Evolutionary conservation across 2,797 vertebrate species (phyloP).

Genomic region (Enteromius viviparus): DNA sequence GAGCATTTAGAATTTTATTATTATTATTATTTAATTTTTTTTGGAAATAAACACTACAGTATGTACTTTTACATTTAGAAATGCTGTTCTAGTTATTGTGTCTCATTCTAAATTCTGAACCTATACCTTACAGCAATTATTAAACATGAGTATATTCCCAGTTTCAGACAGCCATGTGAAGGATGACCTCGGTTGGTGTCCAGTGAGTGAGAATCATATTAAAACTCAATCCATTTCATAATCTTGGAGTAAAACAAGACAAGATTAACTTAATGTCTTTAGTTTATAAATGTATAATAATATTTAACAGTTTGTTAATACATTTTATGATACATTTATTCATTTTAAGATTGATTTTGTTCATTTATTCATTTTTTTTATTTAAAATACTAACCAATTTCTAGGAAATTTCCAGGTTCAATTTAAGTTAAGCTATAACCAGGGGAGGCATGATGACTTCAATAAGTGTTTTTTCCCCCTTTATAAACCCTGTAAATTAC

Average conservation of each 20-base stretch:
- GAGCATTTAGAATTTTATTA: not conserved
- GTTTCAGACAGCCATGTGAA: conserved; percentile 25
- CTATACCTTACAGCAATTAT: not conserved
- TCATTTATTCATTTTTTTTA: not conserved
- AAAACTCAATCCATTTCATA: not conserved
- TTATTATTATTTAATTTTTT: too few species aligned
- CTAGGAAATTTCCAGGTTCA: not conserved
- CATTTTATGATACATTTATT: not conserved
- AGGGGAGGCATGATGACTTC: not conserved
- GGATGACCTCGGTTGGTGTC: conserved; percentile 41
- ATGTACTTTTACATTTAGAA: conserved; percentile 14
- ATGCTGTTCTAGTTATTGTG: not conserved
- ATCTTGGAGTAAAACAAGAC: not conserved
- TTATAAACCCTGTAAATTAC: not conserved
- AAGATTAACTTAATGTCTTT: not conserved
- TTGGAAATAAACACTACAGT: not conserved
- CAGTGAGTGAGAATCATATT: conserved; percentile 35
- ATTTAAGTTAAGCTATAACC: not conserved
- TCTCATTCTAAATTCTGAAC: conserved; percentile 24
- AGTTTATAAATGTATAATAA: not conserved
- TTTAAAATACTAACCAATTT: not conserved
- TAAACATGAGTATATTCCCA: conserved; percentile 34
- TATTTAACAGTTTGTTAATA: not conserved
- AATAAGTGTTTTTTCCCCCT: not conserved
- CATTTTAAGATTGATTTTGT: not conserved